Conservation (phyloP, 1,140 invertebrate species). For the Diorhabda elongata region DNA sequence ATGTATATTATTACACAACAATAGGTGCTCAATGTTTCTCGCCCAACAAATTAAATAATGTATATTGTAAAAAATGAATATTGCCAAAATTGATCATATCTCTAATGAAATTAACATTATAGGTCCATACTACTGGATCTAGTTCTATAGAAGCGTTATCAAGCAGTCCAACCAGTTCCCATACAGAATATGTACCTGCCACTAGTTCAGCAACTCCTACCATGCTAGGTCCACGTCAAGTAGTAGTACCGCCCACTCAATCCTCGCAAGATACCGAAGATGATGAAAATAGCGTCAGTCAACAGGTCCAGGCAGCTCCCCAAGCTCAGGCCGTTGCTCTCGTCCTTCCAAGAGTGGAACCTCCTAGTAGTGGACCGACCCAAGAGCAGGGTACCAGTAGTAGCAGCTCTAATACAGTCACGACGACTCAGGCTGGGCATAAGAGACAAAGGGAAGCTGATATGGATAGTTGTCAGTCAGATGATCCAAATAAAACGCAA, state of each 20-base stretch:
- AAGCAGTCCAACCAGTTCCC: constrained; percentile 57
- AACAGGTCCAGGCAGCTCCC: constrained; percentile 40
- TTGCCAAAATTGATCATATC: background rate
- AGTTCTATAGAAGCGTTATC: constrained; percentile 53
- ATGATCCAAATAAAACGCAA: constrained; percentile 47
- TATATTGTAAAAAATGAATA: too few relatives aligned
- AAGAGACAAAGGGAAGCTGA: constrained; percentile 57
- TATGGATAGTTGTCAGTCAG: constrained; percentile 53
- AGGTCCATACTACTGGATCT: constrained; percentile 56
- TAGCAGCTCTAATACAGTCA: constrained; percentile 50
- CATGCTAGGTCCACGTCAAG: constrained; percentile 51
- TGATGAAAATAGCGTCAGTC: constrained; percentile 37
- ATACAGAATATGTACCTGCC: constrained; percentile 67
- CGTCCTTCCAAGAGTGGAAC: constrained; percentile 68
- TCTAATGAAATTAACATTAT: background rate
- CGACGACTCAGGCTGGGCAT: constrained; percentile 57
- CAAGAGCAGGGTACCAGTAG: constrained; percentile 41
- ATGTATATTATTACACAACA: too few relatives aligned
- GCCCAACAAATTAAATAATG: too few relatives aligned
- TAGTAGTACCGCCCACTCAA: constrained; percentile 47
- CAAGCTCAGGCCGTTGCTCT: constrained; percentile 66
- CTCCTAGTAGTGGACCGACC: constrained; percentile 37
- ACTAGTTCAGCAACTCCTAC: constrained; percentile 56
- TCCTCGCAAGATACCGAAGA: constrained; percentile 43
- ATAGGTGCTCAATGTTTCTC: too few relatives aligned